A percentile compares a stretch with the other conserved stretches of the same genome.
Evolutionary conservation across 1,140 invertebrate species (phyloP).

Genomic region (Panagrolaimus sp.): DNA sequence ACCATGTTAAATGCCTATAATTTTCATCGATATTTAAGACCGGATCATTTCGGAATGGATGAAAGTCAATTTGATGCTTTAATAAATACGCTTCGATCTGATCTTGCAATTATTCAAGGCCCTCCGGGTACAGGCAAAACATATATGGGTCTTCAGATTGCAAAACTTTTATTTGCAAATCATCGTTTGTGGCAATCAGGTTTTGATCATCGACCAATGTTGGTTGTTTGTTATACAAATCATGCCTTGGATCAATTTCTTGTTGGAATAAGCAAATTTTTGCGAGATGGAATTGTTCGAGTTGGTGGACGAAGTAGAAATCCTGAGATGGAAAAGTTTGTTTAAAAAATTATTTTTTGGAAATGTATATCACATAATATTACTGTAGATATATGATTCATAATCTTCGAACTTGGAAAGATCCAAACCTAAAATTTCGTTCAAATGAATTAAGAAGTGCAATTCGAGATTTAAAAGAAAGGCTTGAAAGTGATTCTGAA

Average conservation of each 20-base stretch:
- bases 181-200: constrained; percentile 43
- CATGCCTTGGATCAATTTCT: constrained; percentile 75
- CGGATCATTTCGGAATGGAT: constrained; percentile 51
- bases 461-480: no score
- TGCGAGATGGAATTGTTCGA: constrained; percentile 64
- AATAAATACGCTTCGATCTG: constrained; percentile 61
- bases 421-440: not conserved
- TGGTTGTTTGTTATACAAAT: constrained; percentile 66
- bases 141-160: no score
- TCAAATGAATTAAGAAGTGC: not conserved
- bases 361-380: not conserved
- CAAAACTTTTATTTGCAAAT: constrained; percentile 35
- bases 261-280: constrained; percentile 66
- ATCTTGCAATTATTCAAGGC: constrained; percentile 67
- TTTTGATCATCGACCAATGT: constrained; percentile 65
- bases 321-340: constrained; percentile 29
- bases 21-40: constrained; percentile 10
- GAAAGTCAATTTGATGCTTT: constrained; percentile 62
- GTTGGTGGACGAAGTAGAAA: constrained; percentile 70
- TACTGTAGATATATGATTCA: constrained; percentile 18
- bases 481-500: no score
- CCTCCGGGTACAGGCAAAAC: no score
- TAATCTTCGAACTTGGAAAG: not conserved
- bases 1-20: constrained; percentile 1
- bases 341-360: not conserved